A percentile compares a stretch with the other conserved stretches of the same genome.
These are phyloP conservation scores for Maniola jurtina DNA, from an alignment of 1,140 invertebrate species.

Conservation along the genomic window DNA sequence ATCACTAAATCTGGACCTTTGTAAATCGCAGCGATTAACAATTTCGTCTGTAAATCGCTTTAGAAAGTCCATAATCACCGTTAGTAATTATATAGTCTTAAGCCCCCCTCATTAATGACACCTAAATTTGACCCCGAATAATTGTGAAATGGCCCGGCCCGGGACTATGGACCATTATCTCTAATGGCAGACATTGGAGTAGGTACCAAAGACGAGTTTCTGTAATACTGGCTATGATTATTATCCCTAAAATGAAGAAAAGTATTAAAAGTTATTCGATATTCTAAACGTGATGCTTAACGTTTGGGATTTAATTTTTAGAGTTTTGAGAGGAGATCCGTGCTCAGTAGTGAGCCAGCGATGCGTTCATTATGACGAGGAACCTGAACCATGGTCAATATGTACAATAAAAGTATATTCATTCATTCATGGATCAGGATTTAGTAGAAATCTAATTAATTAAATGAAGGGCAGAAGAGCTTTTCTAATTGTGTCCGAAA, in stretches of 20 bases:
- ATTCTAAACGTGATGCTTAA: no score
- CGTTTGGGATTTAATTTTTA: no score
- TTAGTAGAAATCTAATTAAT: no score
- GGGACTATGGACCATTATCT: conserved; percentile 34
- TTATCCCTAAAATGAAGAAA: conserved; percentile 7
- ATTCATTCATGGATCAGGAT: no score
- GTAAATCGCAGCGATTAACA: not conserved
- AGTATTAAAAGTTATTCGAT: not conserved
- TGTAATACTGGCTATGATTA: conserved; percentile 21
- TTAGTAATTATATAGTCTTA: conserved; percentile 27
- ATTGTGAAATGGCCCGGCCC: conserved; percentile 38
- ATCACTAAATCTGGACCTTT: not conserved
- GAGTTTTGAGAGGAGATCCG: no score
- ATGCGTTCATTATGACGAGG: no score
- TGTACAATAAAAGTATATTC: no score
- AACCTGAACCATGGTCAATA: no score
- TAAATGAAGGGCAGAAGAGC: not conserved
- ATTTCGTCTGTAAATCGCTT: conserved; percentile 1
- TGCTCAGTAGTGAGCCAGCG: no score
- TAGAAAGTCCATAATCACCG: conserved; percentile 12
- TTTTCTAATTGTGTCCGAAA: not conserved
- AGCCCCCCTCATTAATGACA: conserved; percentile 31
- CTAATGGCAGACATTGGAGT: conserved; percentile 20
- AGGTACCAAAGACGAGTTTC: conserved; percentile 21
- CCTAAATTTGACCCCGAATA: conserved; percentile 38